These are phyloP conservation scores for Heterocephalus glaber DNA, from an alignment of 2,113 vertebrate species.

Conservation along the genomic window DNA sequence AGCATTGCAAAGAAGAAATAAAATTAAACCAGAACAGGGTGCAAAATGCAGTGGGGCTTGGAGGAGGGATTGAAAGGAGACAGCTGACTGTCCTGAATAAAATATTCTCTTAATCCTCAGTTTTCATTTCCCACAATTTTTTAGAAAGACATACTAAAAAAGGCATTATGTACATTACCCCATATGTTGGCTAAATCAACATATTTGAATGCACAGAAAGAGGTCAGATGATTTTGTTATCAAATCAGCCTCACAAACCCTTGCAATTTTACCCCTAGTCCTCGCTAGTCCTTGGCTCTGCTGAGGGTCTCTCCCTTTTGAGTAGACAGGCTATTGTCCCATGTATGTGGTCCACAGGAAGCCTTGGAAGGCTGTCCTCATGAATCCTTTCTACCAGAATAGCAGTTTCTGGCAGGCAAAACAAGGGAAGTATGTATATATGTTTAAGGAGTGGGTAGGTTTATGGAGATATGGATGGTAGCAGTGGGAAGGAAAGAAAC, in stretches of 20 bases:
- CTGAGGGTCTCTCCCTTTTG: background rate
- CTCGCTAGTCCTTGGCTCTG: background rate
- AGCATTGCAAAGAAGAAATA: background rate
- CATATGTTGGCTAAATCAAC: background rate
- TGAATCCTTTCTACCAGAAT: background rate
- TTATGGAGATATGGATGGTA: background rate
- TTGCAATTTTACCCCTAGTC: background rate
- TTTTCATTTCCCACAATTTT: background rate
- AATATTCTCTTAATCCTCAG: background rate
- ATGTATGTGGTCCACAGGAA: background rate
- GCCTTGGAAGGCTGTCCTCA: background rate
- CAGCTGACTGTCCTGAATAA: background rate
- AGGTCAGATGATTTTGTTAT: background rate
- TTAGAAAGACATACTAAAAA: background rate
- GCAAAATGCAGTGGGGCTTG: background rate
- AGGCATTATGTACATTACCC: background rate
- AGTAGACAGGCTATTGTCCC: background rate
- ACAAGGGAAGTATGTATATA: background rate
- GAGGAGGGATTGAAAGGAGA: background rate
- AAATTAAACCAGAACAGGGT: background rate
- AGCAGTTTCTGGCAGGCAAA: background rate
- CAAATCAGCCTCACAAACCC: background rate
- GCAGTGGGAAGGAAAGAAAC: background rate
- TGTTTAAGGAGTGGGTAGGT: background rate
- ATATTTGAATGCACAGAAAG: background rate